Evolutionary conservation across 2,888 invertebrate genomes (phyloP), one percentile per base, ranked within the genome.

Genomic region (Cylindroiulus punctatus): DNA sequence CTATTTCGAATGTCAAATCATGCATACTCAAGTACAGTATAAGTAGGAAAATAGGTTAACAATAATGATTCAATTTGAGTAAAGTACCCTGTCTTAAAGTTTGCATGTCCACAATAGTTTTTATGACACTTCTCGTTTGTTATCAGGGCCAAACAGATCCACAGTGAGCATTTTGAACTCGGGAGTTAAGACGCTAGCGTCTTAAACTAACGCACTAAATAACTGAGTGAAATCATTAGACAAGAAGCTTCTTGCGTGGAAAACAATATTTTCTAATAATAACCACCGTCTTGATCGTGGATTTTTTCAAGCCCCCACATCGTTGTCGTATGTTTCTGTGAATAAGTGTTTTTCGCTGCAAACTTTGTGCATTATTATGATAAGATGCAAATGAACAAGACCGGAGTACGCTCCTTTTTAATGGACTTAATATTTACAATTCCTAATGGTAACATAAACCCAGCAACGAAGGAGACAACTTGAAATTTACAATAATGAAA

Each of bases 401-500:
- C 84, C 52, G 42, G 32, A 84, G 57, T 52, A 30, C 30, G 84
- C 47, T 52, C 26, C 76, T 52, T 52, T 86, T 86, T 86, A 86
- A 86, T 86, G 86, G 86, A 86, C 47, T 86, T 84, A 65, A 84
- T 65, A 86, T 86, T 86, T 86, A 86, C 86, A 86, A 86, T 86
- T 86, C 86, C 86, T 86, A 65, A 65, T 84, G 86, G 86, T 86
- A 86, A 86, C 86, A 86, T 86, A 84, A 86, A 86, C 36, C 57
- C 47, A 52, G 26, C 83, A 82, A 32, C 52, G 30, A 47, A 82
- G 82, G 86, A 86, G 86, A 86, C 86, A 86, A 86, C 86, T 84
- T 30, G 26, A 86, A 86, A 86, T 86, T 86, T 86, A 86, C 86
- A 86, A 86, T 86, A 84, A 83, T 86, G 83, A 86, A 86, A 86